Base-by-base conservation (phyloP, 2,888 invertebrate genomes). In the Plusia festucae region DNA sequence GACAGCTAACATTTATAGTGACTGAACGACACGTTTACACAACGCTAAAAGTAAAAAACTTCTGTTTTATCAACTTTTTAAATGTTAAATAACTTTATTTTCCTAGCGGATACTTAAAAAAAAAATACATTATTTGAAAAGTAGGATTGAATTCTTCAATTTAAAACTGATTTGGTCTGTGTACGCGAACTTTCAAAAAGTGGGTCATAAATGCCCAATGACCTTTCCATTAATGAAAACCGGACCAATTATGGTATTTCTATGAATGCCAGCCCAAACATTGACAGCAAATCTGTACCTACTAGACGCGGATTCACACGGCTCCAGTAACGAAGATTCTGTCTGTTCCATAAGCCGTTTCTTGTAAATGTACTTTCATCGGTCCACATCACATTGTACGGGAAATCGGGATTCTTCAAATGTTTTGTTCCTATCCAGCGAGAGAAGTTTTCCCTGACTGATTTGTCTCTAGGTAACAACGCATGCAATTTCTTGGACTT, bases 341-440 rank as follows among this genome's bases (percentile, higher is more conserved):
- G 32, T 3, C 56, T n/a, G n/a, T 62, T 62, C 62, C 62, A 55
- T 32, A 57, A 9, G 7, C 62, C 62, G 18, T 62, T 62, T n/a
- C 56, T 27, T 11, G 56, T 52, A 24, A 62, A 52, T 6, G 52
- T 56, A n/a, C 40, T 44, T 18, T 62, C 62, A 32, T 62, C 62
- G 1, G 56, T 40, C 56, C 55, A 56, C 11, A 51, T 40, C n/a
- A 27, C 49, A 46, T 61, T 34, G 34, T 34, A 40, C 15, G 44
- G 34, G 24, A 56, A 56, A 22, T 56, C 24, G 9, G 55, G 20
- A 15, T 56, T 24, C 15, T 55, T 20, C 2, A 22, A 4, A 20
- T 40, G 20, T 55, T 40, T 15, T 4, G 6, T 16, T 30, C 2
- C 15, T 16, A 30, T 3, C 55, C 55, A 55, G 20, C 22, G 55